A percentile compares a stretch with the other conserved stretches of the same genome.
Conservation (phyloP, 2,113 vertebrate species). For the Irena cyanogastra region DNA sequence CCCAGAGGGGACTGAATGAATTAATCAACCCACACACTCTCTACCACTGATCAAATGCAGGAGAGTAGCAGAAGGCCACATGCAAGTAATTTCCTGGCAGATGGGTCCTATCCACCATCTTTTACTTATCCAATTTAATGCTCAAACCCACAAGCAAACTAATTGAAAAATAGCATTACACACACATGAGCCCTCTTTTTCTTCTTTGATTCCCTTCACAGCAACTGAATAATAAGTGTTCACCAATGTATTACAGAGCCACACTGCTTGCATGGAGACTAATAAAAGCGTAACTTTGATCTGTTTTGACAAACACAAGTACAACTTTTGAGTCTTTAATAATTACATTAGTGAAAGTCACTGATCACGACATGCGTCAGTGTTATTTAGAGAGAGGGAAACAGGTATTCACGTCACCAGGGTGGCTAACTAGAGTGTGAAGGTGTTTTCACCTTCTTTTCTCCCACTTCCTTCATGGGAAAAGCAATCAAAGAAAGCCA, state of each 20-base stretch:
- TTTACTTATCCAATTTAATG: conserved; percentile 33
- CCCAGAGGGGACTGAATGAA: neutral
- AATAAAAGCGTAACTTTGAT: conserved; percentile 48
- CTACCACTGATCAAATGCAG: conserved; percentile 10
- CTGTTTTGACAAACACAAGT: conserved; percentile 47
- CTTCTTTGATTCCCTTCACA: neutral
- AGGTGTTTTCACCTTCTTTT: neutral
- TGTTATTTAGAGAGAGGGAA: conserved; percentile 30
- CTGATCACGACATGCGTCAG: neutral
- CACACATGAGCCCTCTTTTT: neutral
- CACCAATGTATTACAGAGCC: neutral
- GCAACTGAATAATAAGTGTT: conserved; percentile 5
- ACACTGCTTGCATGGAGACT: neutral
- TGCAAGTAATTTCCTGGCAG: conserved; percentile 34
- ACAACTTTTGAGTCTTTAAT: conserved; percentile 45
- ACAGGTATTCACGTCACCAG: neutral
- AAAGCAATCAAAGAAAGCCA: neutral
- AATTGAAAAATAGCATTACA: conserved; percentile 33
- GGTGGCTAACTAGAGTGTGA: neutral
- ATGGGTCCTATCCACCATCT: conserved; percentile 15
- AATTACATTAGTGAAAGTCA: conserved; percentile 46
- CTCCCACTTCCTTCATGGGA: neutral
- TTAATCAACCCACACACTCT: neutral
- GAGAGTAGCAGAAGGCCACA: conserved; percentile 34
- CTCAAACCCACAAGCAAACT: conserved; percentile 5